These are phyloP conservation scores for Hylia prasina DNA, from an alignment of 2,113 vertebrate genomes.

Conservation along the genomic window DNA sequence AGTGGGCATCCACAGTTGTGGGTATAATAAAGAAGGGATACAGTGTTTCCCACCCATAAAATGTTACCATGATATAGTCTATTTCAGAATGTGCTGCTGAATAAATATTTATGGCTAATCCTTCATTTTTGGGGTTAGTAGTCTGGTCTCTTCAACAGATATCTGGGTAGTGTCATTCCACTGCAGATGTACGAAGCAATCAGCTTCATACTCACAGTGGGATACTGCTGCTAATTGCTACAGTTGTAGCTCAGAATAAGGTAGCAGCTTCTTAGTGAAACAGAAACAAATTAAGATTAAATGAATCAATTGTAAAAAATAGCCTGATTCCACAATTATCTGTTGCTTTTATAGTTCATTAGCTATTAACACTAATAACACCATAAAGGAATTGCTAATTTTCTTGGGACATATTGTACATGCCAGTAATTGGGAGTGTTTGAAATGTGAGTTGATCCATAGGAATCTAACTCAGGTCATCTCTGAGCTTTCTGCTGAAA, in stretches of 20 bases:
- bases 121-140: neutral
- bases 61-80: neutral
- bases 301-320: neutral
- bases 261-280: slow-evolving; percentile 17
- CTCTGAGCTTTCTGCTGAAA: neutral
- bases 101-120: neutral
- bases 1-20: neutral
- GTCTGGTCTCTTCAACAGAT: neutral
- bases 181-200: neutral
- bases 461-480: neutral
- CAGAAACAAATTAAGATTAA: slow-evolving; percentile 48
- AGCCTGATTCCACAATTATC: neutral
- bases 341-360: slow-evolving; percentile 18
- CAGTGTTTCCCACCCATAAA: neutral
- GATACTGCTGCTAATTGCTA: slow-evolving; percentile 46
- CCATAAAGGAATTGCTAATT: neutral
- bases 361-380: slow-evolving; percentile 5
- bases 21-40: neutral
- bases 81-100: neutral
- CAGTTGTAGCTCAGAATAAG: neutral
- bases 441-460: neutral
- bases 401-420: neutral
- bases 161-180: neutral
- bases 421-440: neutral
- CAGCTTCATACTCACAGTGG: slow-evolving; percentile 1